Base-by-base conservation (phyloP, 2,888 invertebrate species). In the Ceratothoa steindachneri region DNA sequence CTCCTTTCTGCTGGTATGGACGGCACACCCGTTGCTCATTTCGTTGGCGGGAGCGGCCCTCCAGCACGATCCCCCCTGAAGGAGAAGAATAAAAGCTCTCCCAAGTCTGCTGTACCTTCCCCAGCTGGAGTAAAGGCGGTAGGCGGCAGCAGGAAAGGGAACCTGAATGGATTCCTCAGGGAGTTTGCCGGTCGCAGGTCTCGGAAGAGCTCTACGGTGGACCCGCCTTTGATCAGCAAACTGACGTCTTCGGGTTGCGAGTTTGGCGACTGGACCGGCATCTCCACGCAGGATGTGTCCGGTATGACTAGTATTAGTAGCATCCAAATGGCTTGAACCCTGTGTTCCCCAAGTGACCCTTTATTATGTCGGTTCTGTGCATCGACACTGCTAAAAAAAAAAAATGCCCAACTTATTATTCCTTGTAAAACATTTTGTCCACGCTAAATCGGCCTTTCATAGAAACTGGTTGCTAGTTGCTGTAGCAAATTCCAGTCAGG, bases 131-230 rank as follows among this genome's bases (percentile, higher is more conserved):
- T 24, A 24, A 60, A 24, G 24, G n/a, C n/a, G n/a, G 41, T 41
- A 15, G 24, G 60, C 3, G 27, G 60, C 12, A 3, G 19, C 24
- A 60, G 60, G 27, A 60, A 24, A 24, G 60, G 60, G 1, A 60
- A n/a, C 27, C 27, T 60, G 27, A 60, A 60, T 60, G 60, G 60
- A 24, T n/a, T 60, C 27, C 27, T 60, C 19, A 60, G 60, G 60
- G 60, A 60, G 22, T 60, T 60, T 12, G 27, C 60, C 27, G 60
- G 60, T 1, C n/a, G 27, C 1, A 60, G 60, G 24, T 22, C 60
- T n/a, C n/a, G 60, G 60, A 60, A 60, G 27, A 60, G 60, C 3
- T 60, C 60, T 24, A 2, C 60, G 2, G 24, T 12, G 12, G 19
- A n/a, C 1, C 24, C 24, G n/a, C 22, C 22, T 22, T 60, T 60